Conservation (phyloP, 1,140 invertebrate species). For the Drosophila lacertosa region DNA sequence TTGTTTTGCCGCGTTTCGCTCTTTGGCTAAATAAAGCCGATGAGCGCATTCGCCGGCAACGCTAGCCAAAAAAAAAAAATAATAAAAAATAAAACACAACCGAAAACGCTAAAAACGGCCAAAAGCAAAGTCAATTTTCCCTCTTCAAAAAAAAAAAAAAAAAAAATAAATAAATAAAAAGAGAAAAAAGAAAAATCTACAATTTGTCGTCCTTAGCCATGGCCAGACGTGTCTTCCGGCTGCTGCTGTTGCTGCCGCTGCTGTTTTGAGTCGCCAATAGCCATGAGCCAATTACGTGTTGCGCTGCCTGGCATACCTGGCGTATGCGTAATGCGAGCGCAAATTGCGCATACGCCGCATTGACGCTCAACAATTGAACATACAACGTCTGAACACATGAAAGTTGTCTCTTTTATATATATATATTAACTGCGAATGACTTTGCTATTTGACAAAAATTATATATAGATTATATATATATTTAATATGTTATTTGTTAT, state of each 20-base stretch:
- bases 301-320: conserved; percentile 52
- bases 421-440: too few species aligned
- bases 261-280: conserved; percentile 30
- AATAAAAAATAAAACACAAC: conserved; percentile 9
- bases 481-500: too few species aligned
- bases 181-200: conserved; percentile 3
- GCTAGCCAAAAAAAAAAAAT: conserved; percentile 29
- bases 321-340: conserved; percentile 62
- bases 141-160: conserved; percentile 15
- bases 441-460: too few species aligned
- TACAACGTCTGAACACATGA: too few species aligned
- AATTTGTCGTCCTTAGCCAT: conserved; percentile 65
- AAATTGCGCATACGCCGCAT: conserved; percentile 59
- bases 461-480: too few species aligned
- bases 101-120: too few species aligned
- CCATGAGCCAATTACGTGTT: conserved; percentile 28
- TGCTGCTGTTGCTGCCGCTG: too few species aligned
- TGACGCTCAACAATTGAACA: conserved; percentile 15
- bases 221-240: conserved; percentile 27
- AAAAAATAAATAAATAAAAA: background rate
- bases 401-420: too few species aligned
- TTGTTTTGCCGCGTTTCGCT: background rate
- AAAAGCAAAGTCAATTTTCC: conserved; percentile 11
- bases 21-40: conserved; percentile 64
- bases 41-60: conserved; percentile 66